Percentiles rank a stretch among this genome's conserved stretches.
Conservation (phyloP, 2,797 vertebrate species). For the Macropus fuliginosus region DNA sequence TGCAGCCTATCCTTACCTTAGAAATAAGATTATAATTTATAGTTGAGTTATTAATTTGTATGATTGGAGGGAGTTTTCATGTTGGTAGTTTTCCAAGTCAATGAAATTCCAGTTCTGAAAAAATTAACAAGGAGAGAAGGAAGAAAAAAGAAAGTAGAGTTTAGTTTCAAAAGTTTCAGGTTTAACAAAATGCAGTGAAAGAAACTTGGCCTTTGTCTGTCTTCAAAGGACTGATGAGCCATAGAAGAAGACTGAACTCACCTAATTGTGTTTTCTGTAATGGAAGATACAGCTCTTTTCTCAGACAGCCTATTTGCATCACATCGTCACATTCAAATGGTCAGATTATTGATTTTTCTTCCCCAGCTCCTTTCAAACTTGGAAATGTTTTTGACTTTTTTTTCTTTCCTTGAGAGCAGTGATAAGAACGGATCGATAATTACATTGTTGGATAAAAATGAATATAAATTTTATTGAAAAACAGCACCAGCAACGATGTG, state of each 20-base stretch:
- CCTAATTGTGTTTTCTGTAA: constrained; percentile 79
- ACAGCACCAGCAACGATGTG: constrained; percentile 70
- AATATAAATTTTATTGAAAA: constrained; percentile 83
- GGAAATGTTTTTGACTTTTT: constrained; percentile 63
- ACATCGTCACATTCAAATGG: constrained; percentile 60
- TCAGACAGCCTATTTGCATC: constrained; percentile 68
- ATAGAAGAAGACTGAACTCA: constrained; percentile 43
- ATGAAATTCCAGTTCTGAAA: constrained; percentile 34
- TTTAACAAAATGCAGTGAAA: constrained; percentile 73
- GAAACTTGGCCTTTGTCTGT: constrained; percentile 59
- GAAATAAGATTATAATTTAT: constrained; percentile 51
- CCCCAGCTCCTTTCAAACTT: constrained; percentile 75
- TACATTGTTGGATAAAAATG: constrained; percentile 80
- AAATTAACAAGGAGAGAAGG: constrained; percentile 46
- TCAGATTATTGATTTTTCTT: constrained; percentile 69
- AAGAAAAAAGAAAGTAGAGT: constrained; percentile 49
- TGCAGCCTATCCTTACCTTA: not conserved
- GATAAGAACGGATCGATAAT: constrained; percentile 78
- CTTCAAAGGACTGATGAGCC: constrained; percentile 70
- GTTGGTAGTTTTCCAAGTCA: constrained; percentile 16
- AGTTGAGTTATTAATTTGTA: constrained; percentile 60
- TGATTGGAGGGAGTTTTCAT: constrained; percentile 55
- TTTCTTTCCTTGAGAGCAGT: constrained; percentile 23
- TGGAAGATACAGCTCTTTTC: constrained; percentile 68
- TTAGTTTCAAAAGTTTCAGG: constrained; percentile 65